A percentile compares a stretch with the other conserved stretches of the same genome.
These are phyloP conservation scores for Bettongia penicillata DNA, from an alignment of 2,113 vertebrate species.

Conservation along the genomic window DNA sequence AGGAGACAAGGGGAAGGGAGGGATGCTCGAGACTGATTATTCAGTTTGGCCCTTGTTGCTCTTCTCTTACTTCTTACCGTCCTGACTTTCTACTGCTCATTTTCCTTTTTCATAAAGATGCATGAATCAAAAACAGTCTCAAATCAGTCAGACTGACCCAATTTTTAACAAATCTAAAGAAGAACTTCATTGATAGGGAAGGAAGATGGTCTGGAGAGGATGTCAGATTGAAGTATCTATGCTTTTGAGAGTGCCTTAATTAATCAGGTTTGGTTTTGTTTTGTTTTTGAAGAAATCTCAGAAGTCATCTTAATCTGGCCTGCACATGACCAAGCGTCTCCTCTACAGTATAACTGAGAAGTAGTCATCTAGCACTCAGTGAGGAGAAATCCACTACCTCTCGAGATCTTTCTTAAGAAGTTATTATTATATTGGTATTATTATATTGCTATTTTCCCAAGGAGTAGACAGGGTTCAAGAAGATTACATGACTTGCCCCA, in stretches of 20 bases:
- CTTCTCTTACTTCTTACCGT: neutral
- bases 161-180: constrained; percentile 23
- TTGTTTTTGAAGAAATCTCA: neutral
- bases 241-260: constrained; percentile 22
- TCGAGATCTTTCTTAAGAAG: neutral
- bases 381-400: too few species aligned
- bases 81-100: constrained; percentile 22
- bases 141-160: constrained; percentile 3
- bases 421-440: neutral
- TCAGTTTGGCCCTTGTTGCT: constrained; percentile 33
- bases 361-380: too few species aligned
- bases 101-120: constrained; percentile 22
- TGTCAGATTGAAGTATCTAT: constrained; percentile 36
- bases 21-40: neutral
- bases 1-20: neutral
- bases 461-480: constrained; percentile 85
- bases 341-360: too few species aligned
- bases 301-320: neutral
- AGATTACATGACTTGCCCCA: neutral
- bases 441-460: neutral
- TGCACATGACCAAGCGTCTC: neutral
- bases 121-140: neutral
- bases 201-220: constrained; percentile 26
- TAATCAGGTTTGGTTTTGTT: neutral
- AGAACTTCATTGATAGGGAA: neutral